Evolutionary conservation across 2,888 invertebrate genomes (phyloP).

Genomic region (Zaprionus obscuricornis): DNA sequence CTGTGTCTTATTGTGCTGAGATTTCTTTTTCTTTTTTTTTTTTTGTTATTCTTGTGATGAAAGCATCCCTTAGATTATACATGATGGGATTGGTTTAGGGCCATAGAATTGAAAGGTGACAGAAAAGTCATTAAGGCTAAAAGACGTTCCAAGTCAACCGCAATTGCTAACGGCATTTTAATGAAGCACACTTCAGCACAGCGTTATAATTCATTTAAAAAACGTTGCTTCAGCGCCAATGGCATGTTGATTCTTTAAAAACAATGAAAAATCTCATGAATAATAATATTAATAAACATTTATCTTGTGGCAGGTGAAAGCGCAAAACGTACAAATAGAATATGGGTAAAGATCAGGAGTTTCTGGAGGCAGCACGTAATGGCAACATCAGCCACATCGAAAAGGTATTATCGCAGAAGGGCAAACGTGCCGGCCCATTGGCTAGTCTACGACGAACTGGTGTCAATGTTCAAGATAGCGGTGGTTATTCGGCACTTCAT

Average conservation of each 20-base stretch:
- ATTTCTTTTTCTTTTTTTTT: conserved; percentile 43
- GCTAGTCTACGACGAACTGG: conserved; percentile 95
- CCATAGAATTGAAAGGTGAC: conserved; percentile 45
- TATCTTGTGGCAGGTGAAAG: conserved; percentile 17
- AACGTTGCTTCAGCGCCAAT: conserved; percentile 46
- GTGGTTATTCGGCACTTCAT: conserved; percentile 96
- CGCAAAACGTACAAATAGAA: neutral
- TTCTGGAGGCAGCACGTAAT: conserved; percentile 96
- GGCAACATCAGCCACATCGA: conserved; percentile 95
- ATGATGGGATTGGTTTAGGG: conserved; percentile 6
- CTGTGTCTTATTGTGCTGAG: conserved; percentile 55
- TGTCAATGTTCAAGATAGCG: conserved; percentile 96
- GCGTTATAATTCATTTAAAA: conserved; percentile 67
- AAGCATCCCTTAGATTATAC: conserved; percentile 31
- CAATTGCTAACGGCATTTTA: conserved; percentile 64
- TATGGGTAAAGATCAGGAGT: conserved; percentile 98
- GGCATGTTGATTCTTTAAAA: conserved; percentile 22
- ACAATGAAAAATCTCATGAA: conserved; percentile 38
- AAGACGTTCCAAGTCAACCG: conserved; percentile 50
- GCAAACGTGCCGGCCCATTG: conserved; percentile 96
- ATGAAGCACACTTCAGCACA: conserved; percentile 69
- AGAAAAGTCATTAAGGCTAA: conserved; percentile 69
- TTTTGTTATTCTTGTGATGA: conserved; percentile 24
- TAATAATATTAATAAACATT: conserved; percentile 51
- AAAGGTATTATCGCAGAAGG: conserved; percentile 94